These are phyloP conservation scores for Heliothis subflexa DNA, from an alignment of 1,140 invertebrate species.

Conservation along the genomic window DNA sequence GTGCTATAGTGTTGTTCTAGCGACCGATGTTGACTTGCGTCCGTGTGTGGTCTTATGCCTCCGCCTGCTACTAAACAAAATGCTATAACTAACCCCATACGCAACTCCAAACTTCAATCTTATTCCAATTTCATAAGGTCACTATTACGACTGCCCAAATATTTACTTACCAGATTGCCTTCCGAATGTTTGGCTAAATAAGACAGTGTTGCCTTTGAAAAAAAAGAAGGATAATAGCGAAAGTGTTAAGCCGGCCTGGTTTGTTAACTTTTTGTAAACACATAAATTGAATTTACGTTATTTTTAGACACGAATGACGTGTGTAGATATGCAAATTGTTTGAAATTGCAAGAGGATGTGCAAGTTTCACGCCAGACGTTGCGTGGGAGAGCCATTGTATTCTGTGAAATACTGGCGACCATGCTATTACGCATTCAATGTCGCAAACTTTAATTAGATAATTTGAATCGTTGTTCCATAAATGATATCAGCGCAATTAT, in stretches of 20 bases:
- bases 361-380: constrained; percentile 69
- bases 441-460: constrained; percentile 65
- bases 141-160: background rate
- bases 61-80: constrained; percentile 52
- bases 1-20: constrained; percentile 82
- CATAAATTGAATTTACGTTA: constrained; percentile 64
- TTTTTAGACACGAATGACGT: constrained; percentile 59
- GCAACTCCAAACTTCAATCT: constrained; percentile 54
- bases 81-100: constrained; percentile 48
- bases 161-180: constrained; percentile 21
- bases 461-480: constrained; percentile 51
- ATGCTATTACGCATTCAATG: constrained; percentile 62
- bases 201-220: constrained; percentile 71
- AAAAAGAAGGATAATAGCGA: constrained; percentile 75
- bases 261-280: constrained; percentile 66
- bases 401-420: constrained; percentile 65
- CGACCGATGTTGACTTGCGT: constrained; percentile 73
- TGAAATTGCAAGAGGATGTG: constrained; percentile 73
- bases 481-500: constrained; percentile 33
- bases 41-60: constrained; percentile 80
- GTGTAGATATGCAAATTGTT: constrained; percentile 77
- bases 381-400: constrained; percentile 80
- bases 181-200: constrained; percentile 67
- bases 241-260: constrained; percentile 78
- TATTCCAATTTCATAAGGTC: constrained; percentile 32